A percentile compares a stretch with the other conserved stretches of the same genome.
Conservation (phyloP, 2,888 invertebrate species). For the Eristalis pertinax region DNA sequence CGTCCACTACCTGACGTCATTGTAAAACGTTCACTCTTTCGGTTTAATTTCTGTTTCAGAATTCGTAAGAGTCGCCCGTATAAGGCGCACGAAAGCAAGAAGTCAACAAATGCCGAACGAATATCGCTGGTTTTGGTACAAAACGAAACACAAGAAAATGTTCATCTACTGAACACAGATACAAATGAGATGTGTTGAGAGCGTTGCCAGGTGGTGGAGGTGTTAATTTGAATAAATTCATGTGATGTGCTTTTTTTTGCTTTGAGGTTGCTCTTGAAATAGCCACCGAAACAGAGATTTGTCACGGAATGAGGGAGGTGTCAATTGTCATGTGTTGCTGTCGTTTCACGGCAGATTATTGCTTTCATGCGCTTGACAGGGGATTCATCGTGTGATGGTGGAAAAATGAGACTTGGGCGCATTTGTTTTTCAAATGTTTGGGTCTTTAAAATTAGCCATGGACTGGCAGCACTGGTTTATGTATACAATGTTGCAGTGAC, state of each 20-base stretch:
- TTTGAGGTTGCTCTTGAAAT: neutral
- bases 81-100: conserved; percentile 42
- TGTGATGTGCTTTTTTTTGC: neutral
- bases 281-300: neutral
- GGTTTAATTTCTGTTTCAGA: conserved; percentile 65
- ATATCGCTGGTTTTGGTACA: conserved; percentile 20
- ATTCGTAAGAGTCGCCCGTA: conserved; percentile 37
- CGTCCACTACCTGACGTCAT: conserved; percentile 60
- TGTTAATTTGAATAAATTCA: conserved; percentile 26
- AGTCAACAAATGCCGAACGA: conserved; percentile 45
- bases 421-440: no score
- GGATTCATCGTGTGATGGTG: no score
- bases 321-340: neutral
- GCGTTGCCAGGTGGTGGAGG: conserved; percentile 24
- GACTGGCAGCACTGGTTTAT: no score
- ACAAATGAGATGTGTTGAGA: neutral
- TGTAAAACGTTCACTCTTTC: conserved; percentile 67
- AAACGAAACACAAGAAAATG: neutral
- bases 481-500: no score
- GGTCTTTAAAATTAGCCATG: no score
- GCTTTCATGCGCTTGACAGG: no score
- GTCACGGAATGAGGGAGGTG: neutral
- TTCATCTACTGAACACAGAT: conserved; percentile 4
- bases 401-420: no score
- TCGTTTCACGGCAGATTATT: no score